Conservation (phyloP, 2,797 vertebrate genomes). For the Danionella dracula region DNA sequence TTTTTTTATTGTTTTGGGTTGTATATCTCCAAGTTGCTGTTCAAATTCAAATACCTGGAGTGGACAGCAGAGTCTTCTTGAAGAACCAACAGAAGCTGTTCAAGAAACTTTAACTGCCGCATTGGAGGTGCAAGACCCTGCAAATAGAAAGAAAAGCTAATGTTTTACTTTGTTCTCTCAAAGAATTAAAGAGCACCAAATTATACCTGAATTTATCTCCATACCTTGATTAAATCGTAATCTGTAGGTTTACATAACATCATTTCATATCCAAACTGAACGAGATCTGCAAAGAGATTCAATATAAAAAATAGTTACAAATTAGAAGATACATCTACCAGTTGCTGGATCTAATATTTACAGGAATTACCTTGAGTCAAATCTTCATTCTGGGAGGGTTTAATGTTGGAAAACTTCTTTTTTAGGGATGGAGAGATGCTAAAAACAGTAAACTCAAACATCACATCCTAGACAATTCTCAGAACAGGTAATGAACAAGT, state of each 20-base stretch:
- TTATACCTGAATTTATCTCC: too few relatives aligned
- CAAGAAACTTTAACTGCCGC: slow-evolving; percentile 73
- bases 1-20: too few relatives aligned
- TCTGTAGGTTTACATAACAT: slow-evolving; percentile 73
- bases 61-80: slow-evolving; percentile 1
- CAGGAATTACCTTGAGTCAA: slow-evolving; percentile 55
- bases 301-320: not conserved
- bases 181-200: too few relatives aligned
- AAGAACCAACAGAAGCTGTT: slow-evolving; percentile 66
- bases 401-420: slow-evolving; percentile 42
- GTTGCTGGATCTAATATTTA: not conserved
- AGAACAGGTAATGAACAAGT: not conserved
- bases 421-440: slow-evolving; percentile 60
- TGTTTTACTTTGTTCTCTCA: too few relatives aligned
- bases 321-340: not conserved
- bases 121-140: slow-evolving; percentile 66
- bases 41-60: slow-evolving; percentile 31
- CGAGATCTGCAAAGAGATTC: slow-evolving; percentile 64
- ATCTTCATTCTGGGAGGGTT: slow-evolving; percentile 47
- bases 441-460: not conserved
- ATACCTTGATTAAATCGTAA: slow-evolving; percentile 75
- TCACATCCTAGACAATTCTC: not conserved
- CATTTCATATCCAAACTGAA: slow-evolving; percentile 71
- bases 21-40: too few relatives aligned
- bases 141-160: not conserved